Base-by-base conservation (phyloP, 2,888 invertebrate species). In the Ypsolopha scabrella region DNA sequence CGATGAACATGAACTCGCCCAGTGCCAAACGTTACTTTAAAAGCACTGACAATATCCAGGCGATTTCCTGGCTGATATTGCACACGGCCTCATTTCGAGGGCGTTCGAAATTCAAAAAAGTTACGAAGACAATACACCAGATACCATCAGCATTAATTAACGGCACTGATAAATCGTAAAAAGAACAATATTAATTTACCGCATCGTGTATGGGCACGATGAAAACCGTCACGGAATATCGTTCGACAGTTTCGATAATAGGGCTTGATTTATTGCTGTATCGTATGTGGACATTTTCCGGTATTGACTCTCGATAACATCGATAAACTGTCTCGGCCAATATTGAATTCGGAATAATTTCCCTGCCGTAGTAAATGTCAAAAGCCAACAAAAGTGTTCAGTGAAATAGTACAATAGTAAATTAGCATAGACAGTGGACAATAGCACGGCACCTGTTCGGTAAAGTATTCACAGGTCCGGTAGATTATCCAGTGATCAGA, bases 81-180 rank as follows among this genome's bases (percentile, higher is more conserved):
- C 45, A 24, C 24, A 53, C 63, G 64, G 59, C 71, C 74, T 71
- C 67, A 57, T 50, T 50, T 51, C 64, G 70, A 72, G 70, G 73
- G 64, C 68, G 62, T 60, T 60, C 67, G 53, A 55, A 55, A 58
- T 70, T 67, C 69, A 69, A 75, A 75, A 75, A 74, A 75, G 72
- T 68, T 61, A 48, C 53, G 43, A 54, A 54, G 52, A 58, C 56
- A 57, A 54, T 56, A 59, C 61, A 57, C 46, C 63, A 66, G 68
- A 72, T 72, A 69, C 64, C 70, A 72, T 72, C 70, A 61, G 55
- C 58, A 65, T 70, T 72, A 72, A 73, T 72, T 70, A 72, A 67
- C 63, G 58, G 54, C 54, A 54, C 60, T 71, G 72, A 76, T 70
- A 69, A 72, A 75, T 74, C 68, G 69, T 66, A 68, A 67, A 64